phyloP scores from a whole-genome alignment of 2,888 invertebrate species.

The Drosophila neoperkinsi region DNA sequence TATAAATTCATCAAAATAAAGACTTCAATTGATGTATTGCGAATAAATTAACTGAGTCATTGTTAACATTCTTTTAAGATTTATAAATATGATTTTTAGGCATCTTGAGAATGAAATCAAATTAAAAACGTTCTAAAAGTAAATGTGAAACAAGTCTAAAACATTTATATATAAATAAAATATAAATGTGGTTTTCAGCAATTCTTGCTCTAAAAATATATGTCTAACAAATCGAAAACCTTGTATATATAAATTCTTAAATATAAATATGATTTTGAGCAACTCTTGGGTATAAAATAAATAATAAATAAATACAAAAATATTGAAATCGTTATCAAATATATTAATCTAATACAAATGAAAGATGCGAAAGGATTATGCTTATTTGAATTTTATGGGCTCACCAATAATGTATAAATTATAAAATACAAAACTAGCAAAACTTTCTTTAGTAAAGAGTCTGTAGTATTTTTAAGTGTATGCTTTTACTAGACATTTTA shows the following conservation, averaged over 20 bases:
- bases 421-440: neutral
- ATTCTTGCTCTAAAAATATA: neutral
- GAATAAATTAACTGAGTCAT: neutral
- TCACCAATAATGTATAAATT: neutral
- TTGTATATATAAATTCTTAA: neutral
- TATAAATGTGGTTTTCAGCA: neutral
- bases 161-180: neutral
- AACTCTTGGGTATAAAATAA: neutral
- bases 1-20: slow-evolving; percentile 36
- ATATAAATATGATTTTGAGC: neutral
- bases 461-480: neutral
- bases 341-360: neutral
- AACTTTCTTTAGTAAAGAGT: neutral
- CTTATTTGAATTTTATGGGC: neutral
- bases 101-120: neutral
- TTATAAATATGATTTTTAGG: neutral
- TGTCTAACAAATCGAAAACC: neutral
- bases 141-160: neutral
- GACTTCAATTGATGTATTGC: slow-evolving; percentile 7
- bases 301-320: neutral
- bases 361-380: accelerated
- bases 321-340: neutral
- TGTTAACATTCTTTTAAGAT: neutral
- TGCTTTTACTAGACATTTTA: neutral
- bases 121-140: neutral